Evolutionary conservation across 2,113 vertebrate species (phyloP), one percentile per base, ranked within the genome.

Genomic region (Calidris pygmaea): DNA sequence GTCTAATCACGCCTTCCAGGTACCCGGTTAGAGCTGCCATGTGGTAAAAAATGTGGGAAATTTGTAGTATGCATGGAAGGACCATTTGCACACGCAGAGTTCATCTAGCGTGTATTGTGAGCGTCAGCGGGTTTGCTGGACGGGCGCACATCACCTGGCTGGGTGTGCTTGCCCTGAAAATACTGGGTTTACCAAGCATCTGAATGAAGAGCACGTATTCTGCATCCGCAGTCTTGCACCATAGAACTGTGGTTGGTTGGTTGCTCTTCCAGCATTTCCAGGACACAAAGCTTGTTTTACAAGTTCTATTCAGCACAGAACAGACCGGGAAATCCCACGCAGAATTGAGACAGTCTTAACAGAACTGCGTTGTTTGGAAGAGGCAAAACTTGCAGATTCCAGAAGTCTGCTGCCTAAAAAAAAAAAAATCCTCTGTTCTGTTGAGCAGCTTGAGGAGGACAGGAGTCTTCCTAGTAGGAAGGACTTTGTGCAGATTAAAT

Each of bases 321-420:
- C 56, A 89, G 86, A 78, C 74, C 50, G 53, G 80, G 68, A 78
- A 90, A 78, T 91, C 89, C 93, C 83, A 95, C 10, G 1, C 91
- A 75, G 60, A 75, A 75, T 52, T 94, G 47, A 84, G 76, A 32
- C 37, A 79, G 75, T 89, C 45, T 32, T 84, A 78, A 93, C 87
- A 93, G 85, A 94, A 63, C 56, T 63, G 29, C 3, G 1, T 92
- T 95, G 70, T 89, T 87, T 62, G 45, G 47, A 90, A 89, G 73
- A 84, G 52, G 72, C 39, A 79, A 82, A 90, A 75, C 30, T 85
- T 90, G 47, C 90, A 83, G 52, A 84, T 93, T 94, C 86, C 53
- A 66, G 17, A 79, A 87, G 35, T 62, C 83, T 90, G 22, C 56
- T 91, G 45, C 85, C 45, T 94, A 45, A 90, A 85, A 89, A n/a